Percentiles rank a stretch among this genome's conserved stretches.
phyloP scores from a whole-genome alignment of 2,888 invertebrate genomes.

The Pyrocoelia pectoralis region DNA sequence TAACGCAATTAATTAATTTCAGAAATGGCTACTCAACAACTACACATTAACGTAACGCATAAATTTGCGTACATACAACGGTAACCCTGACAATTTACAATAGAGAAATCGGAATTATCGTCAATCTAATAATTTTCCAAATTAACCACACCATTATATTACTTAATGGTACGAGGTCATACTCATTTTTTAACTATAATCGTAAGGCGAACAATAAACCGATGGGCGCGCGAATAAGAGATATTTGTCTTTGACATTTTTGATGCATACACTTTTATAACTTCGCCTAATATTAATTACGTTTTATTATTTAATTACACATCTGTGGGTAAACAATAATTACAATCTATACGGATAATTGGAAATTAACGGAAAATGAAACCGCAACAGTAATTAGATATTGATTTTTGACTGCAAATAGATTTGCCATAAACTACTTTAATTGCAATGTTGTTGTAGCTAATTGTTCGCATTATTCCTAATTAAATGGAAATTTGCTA shows the following conservation, averaged over 20 bases:
- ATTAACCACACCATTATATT: not conserved
- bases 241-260: not conserved
- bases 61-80: no score
- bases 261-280: not conserved
- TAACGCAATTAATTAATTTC: not conserved
- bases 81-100: not conserved
- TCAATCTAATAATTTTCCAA: not conserved
- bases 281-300: not conserved
- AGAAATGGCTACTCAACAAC: no score
- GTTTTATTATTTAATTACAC: not conserved
- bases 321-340: not conserved
- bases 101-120: not conserved
- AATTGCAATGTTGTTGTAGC: not conserved
- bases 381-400: not conserved
- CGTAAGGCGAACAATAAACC: no score
- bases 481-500: not conserved
- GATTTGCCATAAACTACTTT: not conserved
- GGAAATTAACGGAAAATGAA: not conserved
- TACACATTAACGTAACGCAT: no score
- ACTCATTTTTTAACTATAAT: not conserved
- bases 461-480: not conserved
- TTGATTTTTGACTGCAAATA: not conserved
- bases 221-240: no score
- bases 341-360: conserved; percentile 3
- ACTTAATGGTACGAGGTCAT: not conserved